A percentile compares a stretch with the other conserved stretches of the same genome.
These are phyloP conservation scores for Odiellus spinosus DNA, from an alignment of 2,888 invertebrate genomes.

Conservation along the genomic window DNA sequence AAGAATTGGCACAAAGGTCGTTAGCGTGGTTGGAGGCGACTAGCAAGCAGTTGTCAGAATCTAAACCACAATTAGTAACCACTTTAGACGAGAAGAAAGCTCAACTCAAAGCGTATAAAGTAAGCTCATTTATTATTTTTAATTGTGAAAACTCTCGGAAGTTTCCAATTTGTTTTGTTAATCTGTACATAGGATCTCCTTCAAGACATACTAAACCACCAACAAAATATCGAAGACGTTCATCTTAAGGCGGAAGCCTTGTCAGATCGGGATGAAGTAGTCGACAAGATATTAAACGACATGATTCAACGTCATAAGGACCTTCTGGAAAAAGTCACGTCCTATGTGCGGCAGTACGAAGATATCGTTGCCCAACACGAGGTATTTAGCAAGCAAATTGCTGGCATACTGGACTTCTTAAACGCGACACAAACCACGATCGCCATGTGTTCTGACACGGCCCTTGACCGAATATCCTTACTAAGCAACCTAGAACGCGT, in stretches of 20 bases:
- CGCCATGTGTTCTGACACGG: conserved; percentile 61
- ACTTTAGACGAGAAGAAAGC: conserved; percentile 81
- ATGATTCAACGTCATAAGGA: conserved; percentile 55
- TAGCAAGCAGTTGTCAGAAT: conserved; percentile 50
- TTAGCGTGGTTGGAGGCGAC: conserved; percentile 60
- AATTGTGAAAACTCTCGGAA: neutral
- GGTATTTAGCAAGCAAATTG: conserved; percentile 67
- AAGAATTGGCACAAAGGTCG: conserved; percentile 62
- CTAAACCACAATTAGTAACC: conserved; percentile 61
- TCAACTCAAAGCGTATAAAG: conserved; percentile 66
- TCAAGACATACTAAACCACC: conserved; percentile 67
- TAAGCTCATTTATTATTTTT: conserved; percentile 15
- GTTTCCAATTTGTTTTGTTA: no score
- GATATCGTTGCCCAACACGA: conserved; percentile 75
- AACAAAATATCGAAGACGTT: conserved; percentile 66
- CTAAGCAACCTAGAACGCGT: conserved; percentile 73
- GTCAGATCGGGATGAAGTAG: conserved; percentile 57
- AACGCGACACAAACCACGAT: conserved; percentile 68
- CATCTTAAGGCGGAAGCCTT: conserved; percentile 61
- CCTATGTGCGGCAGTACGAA: conserved; percentile 69
- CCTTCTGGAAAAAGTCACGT: conserved; percentile 45
- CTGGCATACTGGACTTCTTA: conserved; percentile 72
- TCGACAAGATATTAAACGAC: conserved; percentile 50
- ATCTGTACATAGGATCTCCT: conserved; percentile 48
- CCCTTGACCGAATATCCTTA: conserved; percentile 63